Evolutionary conservation across 2,797 vertebrate genomes (phyloP).

Genomic region (Mico argentatus): DNA sequence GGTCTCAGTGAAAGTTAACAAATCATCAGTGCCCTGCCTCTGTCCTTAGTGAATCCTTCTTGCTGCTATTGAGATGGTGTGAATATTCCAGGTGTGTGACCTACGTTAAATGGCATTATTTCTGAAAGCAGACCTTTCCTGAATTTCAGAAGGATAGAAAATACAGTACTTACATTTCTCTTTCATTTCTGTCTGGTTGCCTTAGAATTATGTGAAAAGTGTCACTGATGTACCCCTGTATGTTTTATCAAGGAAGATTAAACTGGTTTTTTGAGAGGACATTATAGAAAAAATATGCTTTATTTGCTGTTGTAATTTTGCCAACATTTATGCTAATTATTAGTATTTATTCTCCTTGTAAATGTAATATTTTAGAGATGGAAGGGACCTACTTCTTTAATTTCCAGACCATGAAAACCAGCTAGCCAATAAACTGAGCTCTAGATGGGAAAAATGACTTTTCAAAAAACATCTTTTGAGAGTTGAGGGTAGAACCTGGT

Average conservation of each 20-base stretch:
- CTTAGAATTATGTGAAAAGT: not conserved
- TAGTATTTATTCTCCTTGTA: not conserved
- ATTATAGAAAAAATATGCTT: not conserved
- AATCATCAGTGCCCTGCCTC: not conserved
- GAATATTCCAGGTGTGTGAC: not conserved
- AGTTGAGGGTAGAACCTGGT: not conserved
- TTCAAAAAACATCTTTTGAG: not conserved
- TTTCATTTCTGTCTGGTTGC: not conserved
- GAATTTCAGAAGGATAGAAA: not conserved
- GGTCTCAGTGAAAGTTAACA: not conserved
- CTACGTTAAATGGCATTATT: not conserved
- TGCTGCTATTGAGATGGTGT: not conserved
- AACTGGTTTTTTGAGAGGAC: not conserved
- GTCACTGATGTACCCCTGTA: not conserved
- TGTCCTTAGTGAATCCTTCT: not conserved
- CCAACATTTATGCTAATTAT: not conserved
- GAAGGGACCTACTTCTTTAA: not conserved
- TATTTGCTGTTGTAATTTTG: not conserved
- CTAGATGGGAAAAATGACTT: not conserved
- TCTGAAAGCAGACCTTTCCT: not conserved
- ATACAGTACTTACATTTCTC: not conserved
- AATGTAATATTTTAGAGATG: not conserved
- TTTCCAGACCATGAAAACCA: not conserved
- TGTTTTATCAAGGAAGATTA: not conserved
- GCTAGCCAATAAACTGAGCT: not conserved